These are phyloP conservation scores for Burhinus oedicnemus DNA, from an alignment of 2,113 vertebrate genomes.

Conservation along the genomic window DNA sequence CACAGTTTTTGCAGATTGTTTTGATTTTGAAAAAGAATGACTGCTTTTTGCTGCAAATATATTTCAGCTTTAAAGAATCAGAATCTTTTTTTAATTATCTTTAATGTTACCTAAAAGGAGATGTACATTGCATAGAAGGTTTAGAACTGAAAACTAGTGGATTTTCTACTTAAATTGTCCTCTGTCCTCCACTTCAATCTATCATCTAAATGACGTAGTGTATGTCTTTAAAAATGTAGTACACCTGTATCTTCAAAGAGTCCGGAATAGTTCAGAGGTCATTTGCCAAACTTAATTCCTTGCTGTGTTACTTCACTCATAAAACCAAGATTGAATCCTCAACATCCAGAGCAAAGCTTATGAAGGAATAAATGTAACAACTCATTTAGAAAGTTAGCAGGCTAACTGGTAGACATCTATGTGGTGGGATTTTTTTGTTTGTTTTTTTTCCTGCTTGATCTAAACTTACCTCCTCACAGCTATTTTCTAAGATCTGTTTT, in stretches of 20 bases:
- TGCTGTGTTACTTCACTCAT: neutral
- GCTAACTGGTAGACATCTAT: neutral
- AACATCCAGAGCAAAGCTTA: neutral
- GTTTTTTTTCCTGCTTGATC: neutral
- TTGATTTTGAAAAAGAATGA: slow-evolving; percentile 17
- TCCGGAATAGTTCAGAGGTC: neutral
- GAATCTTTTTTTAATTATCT: neutral
- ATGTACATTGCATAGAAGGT: neutral
- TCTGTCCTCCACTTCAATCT: neutral
- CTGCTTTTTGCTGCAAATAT: neutral
- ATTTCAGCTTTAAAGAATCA: neutral
- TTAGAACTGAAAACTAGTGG: neutral
- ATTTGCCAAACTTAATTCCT: neutral
- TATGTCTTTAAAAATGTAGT: neutral
- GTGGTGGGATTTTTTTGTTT: neutral
- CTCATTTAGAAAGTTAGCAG: neutral
- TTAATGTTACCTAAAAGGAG: neutral
- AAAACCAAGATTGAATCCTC: neutral
- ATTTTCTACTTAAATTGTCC: neutral
- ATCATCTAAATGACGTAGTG: neutral
- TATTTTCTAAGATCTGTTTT: neutral
- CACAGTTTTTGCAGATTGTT: slow-evolving; percentile 33
- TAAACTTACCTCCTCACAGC: neutral
- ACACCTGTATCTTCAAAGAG: neutral
- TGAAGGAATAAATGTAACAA: neutral